These are phyloP conservation scores for Lamprotornis superbus DNA, from an alignment of 2,113 vertebrate genomes.

Conservation along the genomic window DNA sequence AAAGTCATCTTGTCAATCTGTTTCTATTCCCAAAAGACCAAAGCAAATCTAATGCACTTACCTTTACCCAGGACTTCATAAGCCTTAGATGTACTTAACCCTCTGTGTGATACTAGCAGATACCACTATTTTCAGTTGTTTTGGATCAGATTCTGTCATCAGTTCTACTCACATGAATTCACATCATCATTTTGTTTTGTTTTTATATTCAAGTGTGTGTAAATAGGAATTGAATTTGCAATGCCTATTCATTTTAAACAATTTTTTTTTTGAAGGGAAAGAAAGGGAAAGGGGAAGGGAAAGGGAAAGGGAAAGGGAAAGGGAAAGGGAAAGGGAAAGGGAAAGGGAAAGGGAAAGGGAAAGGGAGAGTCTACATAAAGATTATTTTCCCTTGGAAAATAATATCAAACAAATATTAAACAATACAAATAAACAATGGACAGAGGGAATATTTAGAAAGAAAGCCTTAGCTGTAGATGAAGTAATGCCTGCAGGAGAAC, in stretches of 20 bases:
- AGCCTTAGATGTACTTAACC: not conserved
- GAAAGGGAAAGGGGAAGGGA: rapidly evolving
- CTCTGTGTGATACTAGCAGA: not conserved
- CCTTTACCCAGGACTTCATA: not conserved
- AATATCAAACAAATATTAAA: not conserved
- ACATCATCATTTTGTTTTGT: rapidly evolving
- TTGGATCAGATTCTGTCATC: not conserved
- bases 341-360: rapidly evolving
- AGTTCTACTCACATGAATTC: not conserved
- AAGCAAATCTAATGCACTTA: not conserved
- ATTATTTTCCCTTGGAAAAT: not conserved
- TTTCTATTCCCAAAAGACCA: not conserved
- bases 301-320: rapidly evolving
- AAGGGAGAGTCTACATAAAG: not conserved
- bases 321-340: rapidly evolving
- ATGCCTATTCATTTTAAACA: not conserved
- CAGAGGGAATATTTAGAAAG: not conserved
- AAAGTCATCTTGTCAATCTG: not conserved
- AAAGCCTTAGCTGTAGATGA: not conserved
- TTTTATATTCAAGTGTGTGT: not conserved
- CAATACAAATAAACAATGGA: not conserved
- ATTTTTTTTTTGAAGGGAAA: not conserved
- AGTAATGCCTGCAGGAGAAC: not conserved
- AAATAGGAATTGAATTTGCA: not conserved
- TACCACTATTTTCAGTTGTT: not conserved